Base-by-base conservation (phyloP, 2,797 vertebrate genomes). In the Gila robusta region DNA sequence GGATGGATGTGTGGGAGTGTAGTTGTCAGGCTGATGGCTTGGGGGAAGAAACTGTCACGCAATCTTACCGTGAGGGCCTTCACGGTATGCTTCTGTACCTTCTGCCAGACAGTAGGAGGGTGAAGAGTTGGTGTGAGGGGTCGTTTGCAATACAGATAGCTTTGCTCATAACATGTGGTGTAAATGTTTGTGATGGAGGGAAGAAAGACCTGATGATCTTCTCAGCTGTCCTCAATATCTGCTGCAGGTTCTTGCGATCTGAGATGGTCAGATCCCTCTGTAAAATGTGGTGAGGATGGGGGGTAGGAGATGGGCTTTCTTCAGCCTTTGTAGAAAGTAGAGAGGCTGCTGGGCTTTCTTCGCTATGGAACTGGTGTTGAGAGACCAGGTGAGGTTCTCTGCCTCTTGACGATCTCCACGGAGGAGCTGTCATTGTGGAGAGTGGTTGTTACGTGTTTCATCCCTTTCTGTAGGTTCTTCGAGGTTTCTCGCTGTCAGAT, bases 401-500 rank as follows among this genome's bases (percentile, higher is more conserved):
- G 0, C 62, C 26, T 66, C 62, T 66, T 64, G 26, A 7, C 6
- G 14, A 7, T 66, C 62, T 66, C 6, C 62, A 66, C 2, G 6
- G 64, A 32, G 64, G 14, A 32, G 28, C 14, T 14, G 1, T 32
- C 14, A 1, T 32, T 66, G n/a, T 7, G 7, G 28, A 32, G 62
- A 66, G 28, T 64, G 2, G 26, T 66, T 66, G 64, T 66, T 66
- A 32, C 0, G 16, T 32, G 28, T 14, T 74, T 37, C 5, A 16
- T 81, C 14, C 64, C 52, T 35, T 84, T 81, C 41, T 72, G 28
- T 72, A 99, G 98, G 95, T 95, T 32, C 94, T 97, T 1, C 96
- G 95, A 64, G 92, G 94, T 37, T 92, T 98, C 79, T 95, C 96
- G 0, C 86, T 96, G 84, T 93, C 95, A 35, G 94, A 92, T 54